A percentile compares a stretch with the other conserved stretches of the same genome.
phyloP scores from a whole-genome alignment of 1,140 invertebrate species.

The Micrasema longulum region DNA sequence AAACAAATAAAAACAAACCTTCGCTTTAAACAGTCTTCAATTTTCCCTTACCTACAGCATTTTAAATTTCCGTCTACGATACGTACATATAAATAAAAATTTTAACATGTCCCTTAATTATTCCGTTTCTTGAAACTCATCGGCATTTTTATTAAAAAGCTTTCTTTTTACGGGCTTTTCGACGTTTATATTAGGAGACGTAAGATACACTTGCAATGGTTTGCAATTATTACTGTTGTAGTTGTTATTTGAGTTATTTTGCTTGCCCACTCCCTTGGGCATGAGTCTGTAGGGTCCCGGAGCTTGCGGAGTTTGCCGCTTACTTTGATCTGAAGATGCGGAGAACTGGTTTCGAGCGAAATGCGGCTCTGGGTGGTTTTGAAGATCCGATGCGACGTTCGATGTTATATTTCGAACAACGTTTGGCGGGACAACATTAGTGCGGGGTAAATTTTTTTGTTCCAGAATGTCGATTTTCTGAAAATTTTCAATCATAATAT shows the following conservation, averaged over 20 bases:
- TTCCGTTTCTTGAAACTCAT: slow-evolving; percentile 23
- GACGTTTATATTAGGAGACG: no score
- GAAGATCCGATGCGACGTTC: neutral
- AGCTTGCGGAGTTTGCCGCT: neutral
- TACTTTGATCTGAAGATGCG: neutral
- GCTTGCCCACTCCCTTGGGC: neutral
- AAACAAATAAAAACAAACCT: no score
- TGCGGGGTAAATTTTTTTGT: slow-evolving; percentile 18
- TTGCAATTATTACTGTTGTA: slow-evolving; percentile 6
- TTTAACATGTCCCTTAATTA: no score
- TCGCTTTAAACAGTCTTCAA: no score
- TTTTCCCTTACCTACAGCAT: no score
- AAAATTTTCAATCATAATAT: neutral
- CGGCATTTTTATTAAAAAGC: slow-evolving; percentile 26
- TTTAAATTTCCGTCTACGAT: no score
- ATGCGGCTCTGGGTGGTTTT: neutral
- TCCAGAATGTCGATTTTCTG: slow-evolving; percentile 49
- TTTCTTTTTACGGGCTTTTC: slow-evolving; percentile 18
- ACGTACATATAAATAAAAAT: no score
- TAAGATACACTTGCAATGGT: slow-evolving; percentile 3
- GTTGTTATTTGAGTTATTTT: neutral
- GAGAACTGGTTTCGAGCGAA: slow-evolving; percentile 4
- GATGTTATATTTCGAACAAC: neutral
- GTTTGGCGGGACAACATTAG: slow-evolving; percentile 21
- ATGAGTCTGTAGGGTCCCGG: slow-evolving; percentile 22